A percentile compares a stretch with the other conserved stretches of the same genome.
Evolutionary conservation across 2,797 vertebrate genomes (phyloP).

Genomic region (Prionace glauca): DNA sequence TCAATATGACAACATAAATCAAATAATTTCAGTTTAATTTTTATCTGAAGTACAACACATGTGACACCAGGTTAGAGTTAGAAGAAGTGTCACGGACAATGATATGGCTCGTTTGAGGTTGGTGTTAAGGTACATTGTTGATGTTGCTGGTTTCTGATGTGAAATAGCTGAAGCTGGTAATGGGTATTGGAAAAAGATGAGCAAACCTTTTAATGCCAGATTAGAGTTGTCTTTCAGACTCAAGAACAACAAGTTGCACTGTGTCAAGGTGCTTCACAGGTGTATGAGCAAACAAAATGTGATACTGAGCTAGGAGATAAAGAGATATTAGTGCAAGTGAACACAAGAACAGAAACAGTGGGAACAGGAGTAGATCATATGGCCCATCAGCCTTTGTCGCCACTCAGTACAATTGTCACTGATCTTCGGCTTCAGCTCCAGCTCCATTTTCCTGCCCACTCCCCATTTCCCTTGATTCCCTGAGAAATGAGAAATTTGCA

Average conservation of each 20-base stretch:
- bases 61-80: background rate
- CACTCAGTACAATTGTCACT: too few relatives aligned
- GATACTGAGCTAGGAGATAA: background rate
- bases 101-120: background rate
- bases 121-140: background rate
- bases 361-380: too few relatives aligned
- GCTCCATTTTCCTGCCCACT: too few relatives aligned
- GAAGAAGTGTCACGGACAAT: background rate
- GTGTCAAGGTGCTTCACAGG: background rate
- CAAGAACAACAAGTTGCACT: background rate
- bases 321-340: background rate
- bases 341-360: too few relatives aligned
- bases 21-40: background rate
- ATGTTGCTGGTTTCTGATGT: background rate
- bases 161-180: background rate
- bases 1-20: too few relatives aligned
- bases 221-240: background rate
- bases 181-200: background rate
- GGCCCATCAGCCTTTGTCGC: too few relatives aligned
- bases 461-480: too few relatives aligned
- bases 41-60: background rate
- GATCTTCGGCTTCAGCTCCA: too few relatives aligned
- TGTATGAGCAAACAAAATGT: background rate
- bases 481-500: too few relatives aligned
- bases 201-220: background rate